A percentile compares a stretch with the other conserved stretches of the same genome.
These are phyloP conservation scores for Entosphenus tridentatus DNA, from an alignment of 2,113 vertebrate genomes.

Conservation along the genomic window DNA sequence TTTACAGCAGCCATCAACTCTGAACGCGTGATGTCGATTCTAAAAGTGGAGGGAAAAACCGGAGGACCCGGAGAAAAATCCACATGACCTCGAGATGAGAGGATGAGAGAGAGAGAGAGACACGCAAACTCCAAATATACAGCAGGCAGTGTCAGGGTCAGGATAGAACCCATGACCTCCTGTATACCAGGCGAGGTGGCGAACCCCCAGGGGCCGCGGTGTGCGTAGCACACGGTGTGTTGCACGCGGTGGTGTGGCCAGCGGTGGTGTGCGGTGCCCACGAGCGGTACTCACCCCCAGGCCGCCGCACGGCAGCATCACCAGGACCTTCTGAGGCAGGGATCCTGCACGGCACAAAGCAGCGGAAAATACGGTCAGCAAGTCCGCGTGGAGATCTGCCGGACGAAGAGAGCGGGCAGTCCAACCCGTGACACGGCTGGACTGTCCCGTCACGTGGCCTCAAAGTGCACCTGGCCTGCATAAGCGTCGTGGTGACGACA, in stretches of 20 bases:
- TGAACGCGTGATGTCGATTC: slow-evolving; percentile 1
- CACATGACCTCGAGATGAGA: slow-evolving; percentile 18
- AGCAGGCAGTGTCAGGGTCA: background rate
- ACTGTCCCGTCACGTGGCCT: too few species aligned
- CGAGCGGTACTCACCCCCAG: slow-evolving; percentile 44
- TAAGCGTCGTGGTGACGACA: too few species aligned
- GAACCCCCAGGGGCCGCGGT: too few species aligned
- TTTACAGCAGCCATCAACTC: slow-evolving; percentile 13
- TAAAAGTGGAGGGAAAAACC: slow-evolving; percentile 15
- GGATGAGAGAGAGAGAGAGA: slow-evolving; percentile 8
- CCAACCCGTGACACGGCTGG: too few species aligned
- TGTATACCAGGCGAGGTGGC: background rate
- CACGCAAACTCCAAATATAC: slow-evolving; percentile 6
- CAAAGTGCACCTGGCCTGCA: too few species aligned
- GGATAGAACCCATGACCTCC: too few species aligned
- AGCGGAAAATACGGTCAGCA: too few species aligned
- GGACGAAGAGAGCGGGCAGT: too few species aligned
- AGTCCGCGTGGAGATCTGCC: too few species aligned
- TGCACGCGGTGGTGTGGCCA: too few species aligned
- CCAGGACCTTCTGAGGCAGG: slow-evolving; percentile 44
- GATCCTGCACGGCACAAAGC: slow-evolving; percentile 29
- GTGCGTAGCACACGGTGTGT: too few species aligned
- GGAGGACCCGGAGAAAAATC: slow-evolving; percentile 18
- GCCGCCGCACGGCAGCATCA: slow-evolving; percentile 69
- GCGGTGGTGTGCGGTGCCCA: too few species aligned